Evolutionary conservation across 2,113 vertebrate species (phyloP).

Genomic region (Pristiophorus japonicus): DNA sequence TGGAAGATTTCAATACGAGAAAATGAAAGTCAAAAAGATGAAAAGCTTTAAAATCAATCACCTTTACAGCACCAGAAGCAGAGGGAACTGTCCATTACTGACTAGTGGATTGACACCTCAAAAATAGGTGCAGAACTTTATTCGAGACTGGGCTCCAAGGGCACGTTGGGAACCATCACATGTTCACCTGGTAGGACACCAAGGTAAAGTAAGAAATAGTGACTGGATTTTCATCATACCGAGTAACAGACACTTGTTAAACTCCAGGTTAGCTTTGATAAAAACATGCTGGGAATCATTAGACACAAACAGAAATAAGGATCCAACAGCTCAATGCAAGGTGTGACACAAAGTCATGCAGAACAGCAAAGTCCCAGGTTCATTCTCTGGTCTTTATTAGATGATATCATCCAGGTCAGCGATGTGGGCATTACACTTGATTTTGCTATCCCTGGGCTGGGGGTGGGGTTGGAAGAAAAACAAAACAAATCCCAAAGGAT

Average conservation of each 20-base stretch:
- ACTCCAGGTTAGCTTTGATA: not conserved
- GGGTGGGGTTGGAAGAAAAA: not conserved
- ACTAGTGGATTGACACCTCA: not conserved
- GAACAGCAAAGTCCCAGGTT: not conserved
- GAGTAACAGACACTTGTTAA: not conserved
- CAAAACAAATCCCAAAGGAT: not conserved
- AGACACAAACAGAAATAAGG: not conserved
- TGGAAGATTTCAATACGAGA: not conserved
- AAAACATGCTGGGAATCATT: not conserved
- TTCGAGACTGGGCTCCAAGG: too few relatives aligned
- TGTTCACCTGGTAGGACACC: not conserved
- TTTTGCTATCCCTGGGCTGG: not conserved
- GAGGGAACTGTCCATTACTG: not conserved
- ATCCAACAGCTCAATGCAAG: not conserved
- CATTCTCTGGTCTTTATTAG: not conserved
- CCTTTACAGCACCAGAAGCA: not conserved
- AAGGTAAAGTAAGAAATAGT: not conserved
- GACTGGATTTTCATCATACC: not conserved
- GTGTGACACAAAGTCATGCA: not conserved
- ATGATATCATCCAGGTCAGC: not conserved
- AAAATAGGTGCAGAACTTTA: not conserved
- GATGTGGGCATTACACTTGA: not conserved
- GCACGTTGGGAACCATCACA: not conserved
- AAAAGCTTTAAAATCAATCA: not conserved
- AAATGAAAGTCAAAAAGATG: not conserved